phyloP scores from a whole-genome alignment of 2,888 invertebrate genomes.

The Cremastobaeus sp. region DNA sequence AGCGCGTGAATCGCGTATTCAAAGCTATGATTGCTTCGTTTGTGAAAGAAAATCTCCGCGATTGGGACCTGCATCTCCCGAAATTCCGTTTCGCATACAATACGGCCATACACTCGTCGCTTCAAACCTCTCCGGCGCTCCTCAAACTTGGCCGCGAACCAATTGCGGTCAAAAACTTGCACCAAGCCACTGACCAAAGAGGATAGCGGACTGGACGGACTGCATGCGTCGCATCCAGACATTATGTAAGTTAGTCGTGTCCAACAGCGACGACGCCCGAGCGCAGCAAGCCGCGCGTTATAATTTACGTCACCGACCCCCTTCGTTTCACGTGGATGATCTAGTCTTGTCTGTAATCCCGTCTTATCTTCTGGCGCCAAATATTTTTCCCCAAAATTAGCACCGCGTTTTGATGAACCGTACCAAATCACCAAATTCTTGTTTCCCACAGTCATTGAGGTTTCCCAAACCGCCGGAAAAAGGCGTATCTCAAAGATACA shows the following conservation, averaged over 20 bases:
- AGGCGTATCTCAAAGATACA: too few species aligned
- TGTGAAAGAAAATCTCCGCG: neutral
- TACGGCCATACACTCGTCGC: neutral
- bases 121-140: neutral
- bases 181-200: neutral
- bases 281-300: neutral
- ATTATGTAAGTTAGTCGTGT: neutral
- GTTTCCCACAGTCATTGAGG: neutral
- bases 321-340: neutral
- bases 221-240: neutral
- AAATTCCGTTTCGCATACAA: neutral
- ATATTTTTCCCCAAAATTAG: neutral
- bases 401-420: neutral
- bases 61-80: neutral
- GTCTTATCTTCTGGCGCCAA: constrained; percentile 4
- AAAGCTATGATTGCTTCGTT: neutral
- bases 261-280: neutral
- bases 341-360: neutral
- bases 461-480: neutral
- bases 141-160: neutral
- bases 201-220: neutral
- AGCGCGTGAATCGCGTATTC: neutral
- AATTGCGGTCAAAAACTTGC: neutral
- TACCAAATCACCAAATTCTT: neutral
- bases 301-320: neutral